phyloP scores from a whole-genome alignment of 2,888 invertebrate species.

The Arctia plantaginis region DNA sequence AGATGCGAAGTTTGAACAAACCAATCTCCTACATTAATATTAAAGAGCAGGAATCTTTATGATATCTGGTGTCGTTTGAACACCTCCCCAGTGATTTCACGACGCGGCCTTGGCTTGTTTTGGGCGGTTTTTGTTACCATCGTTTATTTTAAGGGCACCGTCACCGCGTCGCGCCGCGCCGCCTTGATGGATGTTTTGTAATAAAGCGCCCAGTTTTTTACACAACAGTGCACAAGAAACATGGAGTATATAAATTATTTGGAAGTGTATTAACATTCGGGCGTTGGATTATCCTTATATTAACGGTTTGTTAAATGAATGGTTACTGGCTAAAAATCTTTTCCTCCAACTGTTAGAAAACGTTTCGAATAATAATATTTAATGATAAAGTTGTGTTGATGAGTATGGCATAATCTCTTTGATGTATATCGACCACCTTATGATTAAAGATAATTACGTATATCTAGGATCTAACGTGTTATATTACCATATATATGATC shows the following conservation, averaged over 20 bases:
- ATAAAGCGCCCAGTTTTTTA: slow-evolving; percentile 55
- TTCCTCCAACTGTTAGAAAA: not conserved
- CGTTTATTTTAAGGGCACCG: slow-evolving; percentile 57
- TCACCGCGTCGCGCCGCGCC: slow-evolving; percentile 10
- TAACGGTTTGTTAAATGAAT: not conserved
- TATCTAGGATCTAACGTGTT: not conserved
- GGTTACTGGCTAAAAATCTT: not conserved
- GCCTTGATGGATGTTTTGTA: slow-evolving; percentile 58
- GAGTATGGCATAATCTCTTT: not conserved
- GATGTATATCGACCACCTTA: not conserved
- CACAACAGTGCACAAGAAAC: slow-evolving; percentile 29
- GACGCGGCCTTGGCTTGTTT: slow-evolving; percentile 49
- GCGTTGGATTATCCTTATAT: slow-evolving; percentile 1
- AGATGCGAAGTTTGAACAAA: not conserved
- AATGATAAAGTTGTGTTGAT: not conserved
- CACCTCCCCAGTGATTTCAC: slow-evolving; percentile 28
- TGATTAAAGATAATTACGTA: not conserved
- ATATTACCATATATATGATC: not conserved
- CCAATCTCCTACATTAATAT: slow-evolving; percentile 18
- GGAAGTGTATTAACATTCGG: slow-evolving; percentile 29
- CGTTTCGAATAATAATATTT: not conserved
- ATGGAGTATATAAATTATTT: slow-evolving; percentile 38
- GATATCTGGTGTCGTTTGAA: slow-evolving; percentile 15
- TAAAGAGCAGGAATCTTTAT: slow-evolving; percentile 21
- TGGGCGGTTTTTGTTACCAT: slow-evolving; percentile 48